Evolutionary conservation across 2,888 invertebrate genomes (phyloP).

Genomic region (Didymodactylos carnosus): DNA sequence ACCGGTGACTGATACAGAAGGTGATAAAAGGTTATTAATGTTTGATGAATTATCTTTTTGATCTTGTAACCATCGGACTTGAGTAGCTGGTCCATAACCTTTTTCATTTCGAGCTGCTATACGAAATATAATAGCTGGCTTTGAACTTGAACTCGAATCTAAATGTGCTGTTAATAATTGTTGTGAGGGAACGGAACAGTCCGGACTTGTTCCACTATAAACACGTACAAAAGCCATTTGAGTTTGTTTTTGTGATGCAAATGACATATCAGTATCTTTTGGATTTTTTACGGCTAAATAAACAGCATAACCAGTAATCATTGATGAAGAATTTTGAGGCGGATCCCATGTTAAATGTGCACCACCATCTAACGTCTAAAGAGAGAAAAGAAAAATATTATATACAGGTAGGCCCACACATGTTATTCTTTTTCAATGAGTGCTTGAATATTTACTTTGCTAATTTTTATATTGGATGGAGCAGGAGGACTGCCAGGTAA

Average conservation of each 20-base stretch:
- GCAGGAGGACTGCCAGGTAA: conserved; percentile 91
- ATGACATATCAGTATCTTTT: conserved; percentile 19
- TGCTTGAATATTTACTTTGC: conserved; percentile 51
- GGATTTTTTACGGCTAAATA: conserved; percentile 63
- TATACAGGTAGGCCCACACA: too few species aligned
- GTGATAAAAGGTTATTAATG: too few species aligned
- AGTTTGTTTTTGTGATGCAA: conserved; percentile 3
- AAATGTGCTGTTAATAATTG: conserved; percentile 76
- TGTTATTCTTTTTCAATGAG: too few species aligned
- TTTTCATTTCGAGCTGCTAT: conserved; percentile 95
- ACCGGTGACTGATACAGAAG: too few species aligned
- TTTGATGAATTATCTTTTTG: too few species aligned
- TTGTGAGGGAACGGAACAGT: conserved; percentile 68
- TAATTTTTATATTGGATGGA: conserved; percentile 93
- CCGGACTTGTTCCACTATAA: conserved; percentile 75
- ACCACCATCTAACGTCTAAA: conserved; percentile 30
- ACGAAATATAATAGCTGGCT: conserved; percentile 91
- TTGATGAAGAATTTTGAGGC: conserved; percentile 55
- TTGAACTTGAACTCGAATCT: conserved; percentile 55
- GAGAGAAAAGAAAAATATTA: not conserved
- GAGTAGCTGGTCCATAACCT: conserved; percentile 97
- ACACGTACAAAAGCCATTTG: conserved; percentile 43
- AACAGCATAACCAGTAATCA: conserved; percentile 84
- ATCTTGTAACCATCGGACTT: conserved; percentile 94
- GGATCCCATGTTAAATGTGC: conserved; percentile 96